These are phyloP conservation scores for Nothocercus julius DNA, from an alignment of 2,113 vertebrate species.

Conservation along the genomic window DNA sequence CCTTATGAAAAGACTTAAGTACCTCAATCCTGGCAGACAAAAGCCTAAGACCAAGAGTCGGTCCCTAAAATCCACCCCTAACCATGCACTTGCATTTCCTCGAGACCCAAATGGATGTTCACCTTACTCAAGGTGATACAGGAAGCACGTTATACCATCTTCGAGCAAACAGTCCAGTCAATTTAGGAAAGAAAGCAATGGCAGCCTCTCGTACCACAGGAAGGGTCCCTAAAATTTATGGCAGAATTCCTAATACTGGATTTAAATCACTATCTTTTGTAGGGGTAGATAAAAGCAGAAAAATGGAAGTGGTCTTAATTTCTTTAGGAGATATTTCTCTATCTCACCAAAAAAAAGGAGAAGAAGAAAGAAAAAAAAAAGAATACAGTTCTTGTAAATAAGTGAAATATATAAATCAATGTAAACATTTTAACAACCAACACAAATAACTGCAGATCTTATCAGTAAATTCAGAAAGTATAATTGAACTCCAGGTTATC, in stretches of 20 bases:
- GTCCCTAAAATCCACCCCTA: not conserved
- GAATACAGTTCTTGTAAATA: fast-evolving
- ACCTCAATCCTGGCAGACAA: not conserved
- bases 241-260: not conserved
- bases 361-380: not conserved
- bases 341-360: not conserved
- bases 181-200: not conserved
- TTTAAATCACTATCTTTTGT: not conserved
- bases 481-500: not conserved
- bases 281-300: not conserved
- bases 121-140: not conserved
- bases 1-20: not conserved
- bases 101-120: not conserved
- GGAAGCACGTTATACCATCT: not conserved
- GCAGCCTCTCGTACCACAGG: not conserved
- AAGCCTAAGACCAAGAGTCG: not conserved
- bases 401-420: not conserved
- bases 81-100: not conserved
- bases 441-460: not conserved
- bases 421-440: not conserved
- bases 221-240: not conserved
- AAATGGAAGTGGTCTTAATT: fast-evolving
- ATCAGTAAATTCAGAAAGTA: not conserved
- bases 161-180: not conserved
- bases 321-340: not conserved